Percentiles rank a stretch among this genome's conserved stretches.
Conservation (phyloP, 1,140 invertebrate species). For the Ditylenchus dipsaci region DNA sequence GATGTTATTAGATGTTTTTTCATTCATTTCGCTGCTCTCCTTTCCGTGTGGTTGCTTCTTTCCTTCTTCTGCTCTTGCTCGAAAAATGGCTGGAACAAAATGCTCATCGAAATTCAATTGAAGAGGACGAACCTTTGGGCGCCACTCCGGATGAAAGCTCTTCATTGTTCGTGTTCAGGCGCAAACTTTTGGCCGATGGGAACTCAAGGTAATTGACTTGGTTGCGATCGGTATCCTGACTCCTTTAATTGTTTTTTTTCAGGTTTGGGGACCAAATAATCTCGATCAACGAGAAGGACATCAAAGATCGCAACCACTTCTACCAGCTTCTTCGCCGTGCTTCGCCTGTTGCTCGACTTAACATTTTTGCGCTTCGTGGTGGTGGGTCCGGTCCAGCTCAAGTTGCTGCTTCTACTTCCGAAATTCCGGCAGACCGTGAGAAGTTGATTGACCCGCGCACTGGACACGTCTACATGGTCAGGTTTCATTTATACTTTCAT, state of each 20-base stretch:
- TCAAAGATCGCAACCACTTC: slow-evolving; percentile 47
- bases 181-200: slow-evolving; percentile 42
- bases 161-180: slow-evolving; percentile 43
- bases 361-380: slow-evolving; percentile 25
- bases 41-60: no score
- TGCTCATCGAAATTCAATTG: background rate
- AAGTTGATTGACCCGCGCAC: slow-evolving; percentile 48
- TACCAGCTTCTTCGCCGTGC: slow-evolving; percentile 45
- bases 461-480: slow-evolving; percentile 39
- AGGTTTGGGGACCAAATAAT: slow-evolving; percentile 50
- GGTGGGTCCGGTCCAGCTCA: background rate
- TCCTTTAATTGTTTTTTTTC: background rate
- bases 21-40: no score
- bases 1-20: no score
- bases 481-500: background rate
- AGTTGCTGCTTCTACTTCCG: background rate
- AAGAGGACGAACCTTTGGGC: slow-evolving; percentile 14
- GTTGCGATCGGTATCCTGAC: no score
- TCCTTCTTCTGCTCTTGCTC: no score
- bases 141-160: slow-evolving; percentile 51
- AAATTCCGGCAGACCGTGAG: slow-evolving; percentile 47
- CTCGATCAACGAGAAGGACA: slow-evolving; percentile 29
- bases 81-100: background rate
- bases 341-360: slow-evolving; percentile 29
- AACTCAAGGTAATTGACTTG: slow-evolving; percentile 39